Conservation (phyloP, 2,888 invertebrate genomes). For the Crocallis elinguaria region DNA sequence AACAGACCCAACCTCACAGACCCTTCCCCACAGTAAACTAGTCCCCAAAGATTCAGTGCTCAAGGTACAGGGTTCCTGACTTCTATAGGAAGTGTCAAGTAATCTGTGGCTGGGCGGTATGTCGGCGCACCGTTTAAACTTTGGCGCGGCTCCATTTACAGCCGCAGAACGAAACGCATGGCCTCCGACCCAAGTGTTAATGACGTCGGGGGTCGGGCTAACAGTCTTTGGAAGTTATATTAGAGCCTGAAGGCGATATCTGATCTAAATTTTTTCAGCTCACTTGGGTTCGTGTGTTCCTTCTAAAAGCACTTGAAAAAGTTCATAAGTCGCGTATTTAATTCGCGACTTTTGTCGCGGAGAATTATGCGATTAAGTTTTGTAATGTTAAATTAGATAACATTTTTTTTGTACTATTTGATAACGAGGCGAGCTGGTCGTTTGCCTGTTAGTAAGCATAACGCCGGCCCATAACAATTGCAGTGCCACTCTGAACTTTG, state of each 20-base stretch:
- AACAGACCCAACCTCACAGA: no score
- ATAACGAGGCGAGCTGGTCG: no score
- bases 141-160: conserved; percentile 38
- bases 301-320: background rate
- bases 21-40: conserved; percentile 7
- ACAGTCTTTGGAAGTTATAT: conserved; percentile 22
- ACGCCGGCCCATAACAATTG: no score
- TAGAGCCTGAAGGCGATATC: background rate
- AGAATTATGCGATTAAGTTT: no score
- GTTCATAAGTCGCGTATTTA: background rate
- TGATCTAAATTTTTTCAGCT: background rate
- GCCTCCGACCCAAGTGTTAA: conserved; percentile 26
- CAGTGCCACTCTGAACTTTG: no score
- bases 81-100: conserved; percentile 22
- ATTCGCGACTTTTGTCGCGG: no score
- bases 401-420: no score
- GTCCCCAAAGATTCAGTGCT: conserved; percentile 13
- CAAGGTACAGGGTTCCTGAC: conserved; percentile 30
- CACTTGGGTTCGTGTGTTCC: background rate
- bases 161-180: conserved; percentile 28
- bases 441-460: no score
- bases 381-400: no score
- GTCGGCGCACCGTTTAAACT: conserved; percentile 35
- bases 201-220: conserved; percentile 20
- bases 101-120: conserved; percentile 33